A percentile compares a stretch with the other conserved stretches of the same genome.
Evolutionary conservation across 1,140 invertebrate species (phyloP).

Genomic region (Stenopsyche tienmushanensis): DNA sequence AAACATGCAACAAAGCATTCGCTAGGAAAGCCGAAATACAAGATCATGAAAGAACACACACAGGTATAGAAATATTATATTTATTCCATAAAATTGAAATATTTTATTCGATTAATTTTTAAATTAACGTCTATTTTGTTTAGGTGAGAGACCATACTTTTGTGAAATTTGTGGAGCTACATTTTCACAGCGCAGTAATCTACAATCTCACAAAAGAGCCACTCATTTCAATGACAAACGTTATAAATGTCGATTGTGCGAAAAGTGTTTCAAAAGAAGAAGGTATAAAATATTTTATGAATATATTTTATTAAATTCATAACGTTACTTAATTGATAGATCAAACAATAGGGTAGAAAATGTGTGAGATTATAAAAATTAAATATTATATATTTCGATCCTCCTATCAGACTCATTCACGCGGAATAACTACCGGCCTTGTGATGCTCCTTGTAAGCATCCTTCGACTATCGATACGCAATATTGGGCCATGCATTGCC

Average conservation of each 20-base stretch:
- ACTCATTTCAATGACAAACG: constrained; percentile 78
- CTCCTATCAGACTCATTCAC: too few species aligned
- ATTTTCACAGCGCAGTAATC: constrained; percentile 75
- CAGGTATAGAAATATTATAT: constrained; percentile 49
- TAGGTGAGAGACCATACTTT: constrained; percentile 79
- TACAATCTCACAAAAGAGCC: constrained; percentile 75
- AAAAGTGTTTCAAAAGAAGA: constrained; percentile 72
- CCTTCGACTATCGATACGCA: too few species aligned
- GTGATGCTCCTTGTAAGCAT: too few species aligned
- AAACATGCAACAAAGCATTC: constrained; percentile 72
- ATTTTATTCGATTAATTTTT: not conserved
- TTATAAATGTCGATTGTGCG: constrained; percentile 68
- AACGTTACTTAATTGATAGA: too few species aligned
- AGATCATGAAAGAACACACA: constrained; percentile 80
- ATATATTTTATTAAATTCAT: not conserved
- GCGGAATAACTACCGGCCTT: too few species aligned
- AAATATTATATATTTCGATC: too few species aligned
- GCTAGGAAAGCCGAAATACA: constrained; percentile 72
- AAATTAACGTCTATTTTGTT: constrained; percentile 3
- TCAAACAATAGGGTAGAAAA: too few species aligned
- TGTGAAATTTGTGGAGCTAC: constrained; percentile 79
- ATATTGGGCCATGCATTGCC: too few species aligned
- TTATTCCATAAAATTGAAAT: not conserved
- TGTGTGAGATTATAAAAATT: too few species aligned
- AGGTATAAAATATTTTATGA: constrained; percentile 44